Conservation (phyloP, 1,140 invertebrate genomes). For the Leucophenga varia region DNA sequence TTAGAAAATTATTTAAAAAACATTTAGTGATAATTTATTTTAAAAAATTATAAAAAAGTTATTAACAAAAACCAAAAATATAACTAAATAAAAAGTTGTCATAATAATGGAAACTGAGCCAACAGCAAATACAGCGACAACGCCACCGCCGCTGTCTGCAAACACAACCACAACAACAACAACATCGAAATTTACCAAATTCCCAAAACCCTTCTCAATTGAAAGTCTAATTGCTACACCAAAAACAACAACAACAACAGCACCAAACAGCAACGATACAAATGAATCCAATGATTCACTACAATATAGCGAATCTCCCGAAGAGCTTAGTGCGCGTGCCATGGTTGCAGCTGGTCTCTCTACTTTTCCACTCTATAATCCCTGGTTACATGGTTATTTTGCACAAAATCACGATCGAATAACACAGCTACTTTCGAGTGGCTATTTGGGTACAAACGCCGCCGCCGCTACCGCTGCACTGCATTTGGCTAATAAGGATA, state of each 20-base stretch:
- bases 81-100: slow-evolving; percentile 2
- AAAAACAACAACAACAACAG: slow-evolving; percentile 8
- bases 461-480: neutral
- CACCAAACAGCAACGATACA: slow-evolving; percentile 10
- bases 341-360: slow-evolving; percentile 44
- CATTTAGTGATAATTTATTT: neutral
- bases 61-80: no score
- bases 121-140: neutral
- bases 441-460: slow-evolving; percentile 27
- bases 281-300: neutral
- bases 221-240: slow-evolving; percentile 47
- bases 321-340: slow-evolving; percentile 38
- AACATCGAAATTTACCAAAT: slow-evolving; percentile 32
- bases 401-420: slow-evolving; percentile 50
- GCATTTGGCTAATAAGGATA: no score
- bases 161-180: slow-evolving; percentile 7
- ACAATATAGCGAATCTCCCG: slow-evolving; percentile 15
- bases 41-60: neutral
- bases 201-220: slow-evolving; percentile 51
- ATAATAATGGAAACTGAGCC: slow-evolving; percentile 8
- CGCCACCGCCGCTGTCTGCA: neutral
- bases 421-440: slow-evolving; percentile 44
- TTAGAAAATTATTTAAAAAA: no score
- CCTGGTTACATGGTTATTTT: slow-evolving; percentile 53
- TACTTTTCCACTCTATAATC: slow-evolving; percentile 53